phyloP scores from a whole-genome alignment of 2,888 invertebrate genomes.

The Agrilus mali region DNA sequence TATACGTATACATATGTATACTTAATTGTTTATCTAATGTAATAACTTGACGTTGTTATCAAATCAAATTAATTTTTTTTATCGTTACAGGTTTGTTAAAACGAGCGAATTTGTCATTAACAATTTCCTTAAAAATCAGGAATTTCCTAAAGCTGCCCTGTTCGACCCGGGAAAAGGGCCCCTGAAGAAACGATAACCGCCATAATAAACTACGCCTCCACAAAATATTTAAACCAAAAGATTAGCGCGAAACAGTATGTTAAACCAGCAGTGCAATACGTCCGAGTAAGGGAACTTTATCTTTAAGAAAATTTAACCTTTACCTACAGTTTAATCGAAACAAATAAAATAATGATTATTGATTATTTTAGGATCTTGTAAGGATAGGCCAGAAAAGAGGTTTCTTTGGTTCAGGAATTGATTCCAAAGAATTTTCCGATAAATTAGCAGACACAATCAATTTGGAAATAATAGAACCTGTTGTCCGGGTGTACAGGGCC shows the following conservation, averaged over 20 bases:
- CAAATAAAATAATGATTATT: not conserved
- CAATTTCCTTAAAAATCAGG: constrained; percentile 61
- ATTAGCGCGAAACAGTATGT: constrained; percentile 63
- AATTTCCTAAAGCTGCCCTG: constrained; percentile 56
- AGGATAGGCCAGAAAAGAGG: constrained; percentile 59
- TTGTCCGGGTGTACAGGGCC: constrained; percentile 69
- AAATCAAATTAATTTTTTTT: not conserved
- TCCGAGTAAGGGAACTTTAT: constrained; percentile 37
- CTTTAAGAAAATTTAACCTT: not conserved
- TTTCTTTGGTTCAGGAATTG: constrained; percentile 41
- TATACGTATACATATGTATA: too few relatives aligned
- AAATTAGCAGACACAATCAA: constrained; percentile 69
- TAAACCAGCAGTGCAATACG: constrained; percentile 59
- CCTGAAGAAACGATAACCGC: constrained; percentile 61
- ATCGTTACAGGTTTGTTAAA: constrained; percentile 47
- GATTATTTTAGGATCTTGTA: constrained; percentile 48
- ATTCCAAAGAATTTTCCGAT: constrained; percentile 60
- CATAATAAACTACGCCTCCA: constrained; percentile 53
- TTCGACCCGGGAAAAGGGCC: constrained; percentile 53
- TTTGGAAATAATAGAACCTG: constrained; percentile 69
- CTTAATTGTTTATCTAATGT: constrained; percentile 3
- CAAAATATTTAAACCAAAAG: constrained; percentile 56
- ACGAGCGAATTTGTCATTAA: constrained; percentile 61
- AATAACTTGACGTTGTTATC: not conserved
- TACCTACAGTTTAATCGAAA: not conserved